Evolutionary conservation across 2,888 invertebrate genomes (phyloP), one percentile per base, ranked within the genome.

Genomic region (Drosophila incognita): DNA sequence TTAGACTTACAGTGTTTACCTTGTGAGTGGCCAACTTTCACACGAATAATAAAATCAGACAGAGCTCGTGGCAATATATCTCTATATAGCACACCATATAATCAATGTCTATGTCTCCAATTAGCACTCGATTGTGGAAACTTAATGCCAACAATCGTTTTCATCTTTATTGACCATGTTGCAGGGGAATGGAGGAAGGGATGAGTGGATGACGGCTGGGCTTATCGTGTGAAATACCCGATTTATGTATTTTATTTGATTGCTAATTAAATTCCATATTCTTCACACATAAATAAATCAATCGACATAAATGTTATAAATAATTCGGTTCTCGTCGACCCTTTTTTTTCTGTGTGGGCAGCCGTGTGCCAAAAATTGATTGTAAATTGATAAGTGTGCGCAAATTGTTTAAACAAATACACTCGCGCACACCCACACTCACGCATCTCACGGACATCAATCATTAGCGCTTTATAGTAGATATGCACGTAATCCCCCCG

Each of bases 41-140:
- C 80, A 79, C 80, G 68, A 72, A 71, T 56, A 24, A 35, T 60
- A 53, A 46, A 48, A 31, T 35, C 61, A 74, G 36, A 40, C n/a
- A 24, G 33, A 59, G 69, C 78, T 73, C 76, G 76, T 77, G 76
- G 69, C 65, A 35, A 62, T 69, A 51, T 36, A 60, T 59, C 21
- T 65, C 57, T 66, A 76, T 75, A 63, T 69, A 62, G 27, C 27
- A 24, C n/a, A 57, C 29, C 27, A 66, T 58, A 66, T 66, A 66
- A 52, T 27, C 24, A 54, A 51, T 66, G 53, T 71, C 61, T 69
- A 54, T 75, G 62, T 15, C 10, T 24, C 48, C 63, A 89, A 87
- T 86, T 86, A 89, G 72, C 86, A 84, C 76, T 74, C 72, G 62
- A 87, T 89, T 87, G 87, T 86, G 81, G 89, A 84, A 89, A 86